Percentiles rank a stretch among this genome's conserved stretches.
phyloP scores from a whole-genome alignment of 2,797 vertebrate species.

The Potorous gilbertii region DNA sequence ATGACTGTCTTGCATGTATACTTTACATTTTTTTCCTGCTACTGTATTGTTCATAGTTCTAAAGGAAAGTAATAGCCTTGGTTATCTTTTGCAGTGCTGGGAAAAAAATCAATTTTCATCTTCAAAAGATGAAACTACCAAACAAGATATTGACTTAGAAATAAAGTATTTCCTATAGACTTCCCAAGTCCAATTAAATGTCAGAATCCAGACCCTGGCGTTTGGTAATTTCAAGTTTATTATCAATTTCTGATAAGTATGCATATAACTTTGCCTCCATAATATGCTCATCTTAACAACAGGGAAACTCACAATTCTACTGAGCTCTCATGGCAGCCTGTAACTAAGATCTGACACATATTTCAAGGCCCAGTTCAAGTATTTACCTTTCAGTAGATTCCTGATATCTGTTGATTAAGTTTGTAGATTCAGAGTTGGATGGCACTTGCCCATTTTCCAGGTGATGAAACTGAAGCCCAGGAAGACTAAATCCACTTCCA shows the following conservation, averaged over 20 bases:
- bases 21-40: not conserved
- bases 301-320: slow-evolving; percentile 12
- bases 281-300: not conserved
- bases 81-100: slow-evolving; percentile 52
- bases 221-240: slow-evolving; percentile 68
- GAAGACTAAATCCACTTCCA: not conserved
- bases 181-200: slow-evolving; percentile 76
- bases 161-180: slow-evolving; percentile 80
- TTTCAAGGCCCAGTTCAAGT: not conserved
- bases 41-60: not conserved
- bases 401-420: not conserved
- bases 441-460: not conserved
- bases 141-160: slow-evolving; percentile 79
- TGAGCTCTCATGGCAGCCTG: slow-evolving; percentile 4
- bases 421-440: not conserved
- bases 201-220: slow-evolving; percentile 66
- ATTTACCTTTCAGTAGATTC: not conserved
- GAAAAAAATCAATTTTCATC: slow-evolving; percentile 81
- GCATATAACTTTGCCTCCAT: slow-evolving; percentile 34
- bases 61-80: slow-evolving; percentile 37
- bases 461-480: not conserved
- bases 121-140: slow-evolving; percentile 77
- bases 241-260: slow-evolving; percentile 72
- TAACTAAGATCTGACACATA: not conserved
- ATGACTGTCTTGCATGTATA: not conserved